Percentiles rank a stretch among this genome's conserved stretches.
phyloP scores from a whole-genome alignment of 2,797 vertebrate genomes.

The Brachyrhaphis roseni region DNA sequence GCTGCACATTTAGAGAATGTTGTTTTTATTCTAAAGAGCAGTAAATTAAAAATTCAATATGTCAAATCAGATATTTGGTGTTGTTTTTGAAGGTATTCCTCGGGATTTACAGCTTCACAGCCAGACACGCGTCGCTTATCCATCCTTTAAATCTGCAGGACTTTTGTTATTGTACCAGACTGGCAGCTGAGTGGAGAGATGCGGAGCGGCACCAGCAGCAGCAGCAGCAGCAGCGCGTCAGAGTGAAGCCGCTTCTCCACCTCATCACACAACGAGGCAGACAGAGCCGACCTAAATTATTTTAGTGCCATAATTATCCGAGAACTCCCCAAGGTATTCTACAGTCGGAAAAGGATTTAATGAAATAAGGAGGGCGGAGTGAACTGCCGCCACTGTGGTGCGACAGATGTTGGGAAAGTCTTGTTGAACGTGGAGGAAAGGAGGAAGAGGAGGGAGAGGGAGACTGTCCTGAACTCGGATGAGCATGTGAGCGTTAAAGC shows the following conservation, averaged over 20 bases:
- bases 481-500: conserved; percentile 30
- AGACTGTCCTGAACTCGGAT: conserved; percentile 50
- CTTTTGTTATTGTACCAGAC: conserved; percentile 21
- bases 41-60: background rate
- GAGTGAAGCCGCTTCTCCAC: conserved; percentile 27
- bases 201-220: conserved; percentile 45
- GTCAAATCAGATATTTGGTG: background rate
- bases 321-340: conserved; percentile 64
- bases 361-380: conserved; percentile 69
- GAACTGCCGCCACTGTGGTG: conserved; percentile 46
- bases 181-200: conserved; percentile 36
- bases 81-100: background rate
- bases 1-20: background rate
- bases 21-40: background rate
- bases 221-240: conserved; percentile 32
- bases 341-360: conserved; percentile 59
- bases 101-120: conserved; percentile 25
- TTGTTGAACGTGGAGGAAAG: conserved; percentile 34
- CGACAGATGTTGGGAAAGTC: conserved; percentile 69
- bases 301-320: conserved; percentile 73
- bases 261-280: conserved; percentile 31
- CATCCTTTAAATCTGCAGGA: conserved; percentile 35
- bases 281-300: conserved; percentile 76
- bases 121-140: conserved; percentile 24
- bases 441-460: conserved; percentile 30